These are phyloP conservation scores for Laticauda laticaudata DNA, from an alignment of 2,113 vertebrate species.

Conservation along the genomic window DNA sequence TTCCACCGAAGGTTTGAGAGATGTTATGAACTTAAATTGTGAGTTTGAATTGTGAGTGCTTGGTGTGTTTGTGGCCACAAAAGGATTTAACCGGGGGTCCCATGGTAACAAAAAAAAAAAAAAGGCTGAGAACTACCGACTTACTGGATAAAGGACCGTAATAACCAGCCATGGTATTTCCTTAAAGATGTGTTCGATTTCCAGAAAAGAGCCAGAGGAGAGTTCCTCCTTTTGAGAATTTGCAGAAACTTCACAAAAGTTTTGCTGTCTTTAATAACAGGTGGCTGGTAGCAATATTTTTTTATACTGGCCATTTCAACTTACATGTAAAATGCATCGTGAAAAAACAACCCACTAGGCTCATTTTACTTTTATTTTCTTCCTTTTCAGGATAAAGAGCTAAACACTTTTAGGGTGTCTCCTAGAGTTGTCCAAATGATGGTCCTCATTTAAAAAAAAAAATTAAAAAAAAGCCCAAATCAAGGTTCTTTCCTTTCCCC, in stretches of 20 bases:
- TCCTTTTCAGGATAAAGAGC: conserved; percentile 28
- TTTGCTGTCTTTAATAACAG: conserved; percentile 8
- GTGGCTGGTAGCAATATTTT: neutral
- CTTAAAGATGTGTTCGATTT: neutral
- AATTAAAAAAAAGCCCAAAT: neutral
- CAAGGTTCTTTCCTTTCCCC: conserved; percentile 2
- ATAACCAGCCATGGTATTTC: neutral
- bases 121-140: no score
- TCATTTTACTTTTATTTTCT: conserved; percentile 61
- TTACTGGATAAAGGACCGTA: neutral
- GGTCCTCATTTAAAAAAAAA: conserved; percentile 42
- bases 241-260: conserved; percentile 3
- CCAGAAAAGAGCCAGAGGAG: neutral
- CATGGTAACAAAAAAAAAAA: no score
- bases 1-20: no score
- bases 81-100: no score
- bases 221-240: conserved; percentile 19
- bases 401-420: conserved; percentile 44
- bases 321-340: neutral
- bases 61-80: no score
- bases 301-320: neutral
- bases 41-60: no score
- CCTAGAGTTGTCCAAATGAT: conserved; percentile 27
- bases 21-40: no score
- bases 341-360: conserved; percentile 40